These are phyloP conservation scores for Heteronetta atricapilla DNA, from an alignment of 2,113 vertebrate genomes.

Conservation along the genomic window DNA sequence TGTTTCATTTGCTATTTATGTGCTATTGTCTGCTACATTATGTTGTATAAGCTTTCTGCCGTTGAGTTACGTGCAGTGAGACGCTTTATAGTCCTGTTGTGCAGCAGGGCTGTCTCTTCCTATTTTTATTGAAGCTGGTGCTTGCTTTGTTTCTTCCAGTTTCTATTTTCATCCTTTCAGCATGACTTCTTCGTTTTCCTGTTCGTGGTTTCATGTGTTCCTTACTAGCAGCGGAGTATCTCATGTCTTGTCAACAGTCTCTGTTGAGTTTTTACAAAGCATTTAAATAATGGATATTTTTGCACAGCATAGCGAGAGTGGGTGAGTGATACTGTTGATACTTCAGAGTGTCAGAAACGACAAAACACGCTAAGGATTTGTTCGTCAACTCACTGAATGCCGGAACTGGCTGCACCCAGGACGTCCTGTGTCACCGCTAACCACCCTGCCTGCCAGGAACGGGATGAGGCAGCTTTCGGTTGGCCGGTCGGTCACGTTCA, in stretches of 20 bases:
- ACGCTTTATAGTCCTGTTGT: neutral
- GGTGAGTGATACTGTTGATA: slow-evolving; percentile 26
- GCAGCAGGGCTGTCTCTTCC: slow-evolving; percentile 29
- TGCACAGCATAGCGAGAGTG: slow-evolving; percentile 40
- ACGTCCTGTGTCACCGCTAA: neutral
- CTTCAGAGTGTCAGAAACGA: neutral
- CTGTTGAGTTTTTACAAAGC: slow-evolving; percentile 43
- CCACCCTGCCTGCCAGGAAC: neutral
- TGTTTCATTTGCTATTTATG: slow-evolving; percentile 64
- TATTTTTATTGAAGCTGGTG: slow-evolving; percentile 31
- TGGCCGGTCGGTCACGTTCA: neutral
- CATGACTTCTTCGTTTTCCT: slow-evolving; percentile 7
- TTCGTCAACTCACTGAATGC: slow-evolving; percentile 25
- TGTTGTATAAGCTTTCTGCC: slow-evolving; percentile 54
- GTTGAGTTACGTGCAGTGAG: neutral
- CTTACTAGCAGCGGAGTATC: neutral
- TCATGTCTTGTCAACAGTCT: slow-evolving; percentile 49
- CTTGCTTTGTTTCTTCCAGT: slow-evolving; percentile 56
- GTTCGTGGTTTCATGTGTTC: neutral
- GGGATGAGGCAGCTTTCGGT: neutral
- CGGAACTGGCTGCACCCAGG: slow-evolving; percentile 25
- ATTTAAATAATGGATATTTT: slow-evolving; percentile 56
- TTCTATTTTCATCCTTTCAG: slow-evolving; percentile 59
- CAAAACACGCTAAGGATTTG: neutral
- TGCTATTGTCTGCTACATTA: slow-evolving; percentile 47